Evolutionary conservation across 2,797 vertebrate genomes (phyloP), one percentile per base, ranked within the genome.

Genomic region (Aldrovandia affinis): DNA sequence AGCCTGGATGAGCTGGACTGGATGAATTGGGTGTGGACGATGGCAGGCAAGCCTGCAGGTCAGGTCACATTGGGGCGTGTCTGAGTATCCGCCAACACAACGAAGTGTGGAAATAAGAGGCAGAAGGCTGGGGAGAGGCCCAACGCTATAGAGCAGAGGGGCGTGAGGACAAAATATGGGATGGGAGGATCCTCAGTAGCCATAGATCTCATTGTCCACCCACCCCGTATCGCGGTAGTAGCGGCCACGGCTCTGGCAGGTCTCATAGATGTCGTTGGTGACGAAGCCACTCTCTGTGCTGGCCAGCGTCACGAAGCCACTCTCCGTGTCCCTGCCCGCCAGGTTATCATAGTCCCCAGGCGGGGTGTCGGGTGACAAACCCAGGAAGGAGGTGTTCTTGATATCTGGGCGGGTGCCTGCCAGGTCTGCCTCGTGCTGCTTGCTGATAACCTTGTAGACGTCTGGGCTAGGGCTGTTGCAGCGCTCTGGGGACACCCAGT

Each of bases 261-360:
- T 95, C 91, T 98, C 98, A 7, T 99, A 99, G 82, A 98, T 93
- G 81, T 98, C 98, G 25, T 96, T 97, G 92, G 96, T 97, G 65
- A 98, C 96, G 88, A 97, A 99, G 89, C 97, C 94, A 15, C 97
- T 98, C 86, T 98, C 96, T 0, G 95, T 90, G 91, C 97, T 97
- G 70, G 93, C 96, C 78, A 96, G 89, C 0, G 97, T 96, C 83
- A 95, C 95, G 8, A 96, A 96, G 85, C 95, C 95, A 0, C 95
- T 96, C 33, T 97, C 96, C 0, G 96, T 96, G 89, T 95, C 90
- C 2, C 95, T 93, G 77, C 92, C 93, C 0, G 92, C 95, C 9
- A 95, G 88, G 82, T 96, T 96, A 87, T 95, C 94, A 0, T 96
- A 96, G 85, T 97, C 97, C 42, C 95, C 96, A 0, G 88, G 96